A percentile compares a stretch with the other conserved stretches of the same genome.
These are phyloP conservation scores for Nibea albiflora DNA, from an alignment of 2,113 vertebrate genomes.

Conservation along the genomic window DNA sequence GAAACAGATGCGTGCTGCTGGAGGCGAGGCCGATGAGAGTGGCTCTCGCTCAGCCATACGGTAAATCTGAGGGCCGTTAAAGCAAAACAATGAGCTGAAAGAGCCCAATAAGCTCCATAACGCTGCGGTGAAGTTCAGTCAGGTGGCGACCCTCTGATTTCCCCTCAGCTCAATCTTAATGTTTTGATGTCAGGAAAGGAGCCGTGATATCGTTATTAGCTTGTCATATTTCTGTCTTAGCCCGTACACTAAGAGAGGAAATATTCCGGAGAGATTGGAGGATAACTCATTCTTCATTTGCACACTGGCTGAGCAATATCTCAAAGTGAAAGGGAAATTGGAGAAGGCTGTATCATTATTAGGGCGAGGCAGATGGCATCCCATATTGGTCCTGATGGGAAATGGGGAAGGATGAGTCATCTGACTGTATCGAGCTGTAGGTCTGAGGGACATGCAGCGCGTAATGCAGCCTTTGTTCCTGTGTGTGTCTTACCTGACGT, in stretches of 20 bases:
- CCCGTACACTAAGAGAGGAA: background rate
- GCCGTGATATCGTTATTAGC: conserved; percentile 34
- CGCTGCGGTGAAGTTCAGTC: background rate
- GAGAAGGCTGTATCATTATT: conserved; percentile 63
- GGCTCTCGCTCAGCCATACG: background rate
- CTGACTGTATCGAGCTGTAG: conserved; percentile 41
- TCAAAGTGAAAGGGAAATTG: conserved; percentile 54
- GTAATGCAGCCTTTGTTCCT: conserved; percentile 27
- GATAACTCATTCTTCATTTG: conserved; percentile 45
- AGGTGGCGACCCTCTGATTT: background rate
- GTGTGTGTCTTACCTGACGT: conserved; percentile 16
- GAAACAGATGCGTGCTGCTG: background rate
- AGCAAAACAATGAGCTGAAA: background rate
- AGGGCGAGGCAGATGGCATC: conserved; percentile 71
- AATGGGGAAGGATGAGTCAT: conserved; percentile 68
- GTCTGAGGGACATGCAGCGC: conserved; percentile 14
- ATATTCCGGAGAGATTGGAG: conserved; percentile 11
- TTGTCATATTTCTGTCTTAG: conserved; percentile 18
- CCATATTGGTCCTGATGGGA: conserved; percentile 71
- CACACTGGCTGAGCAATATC: conserved; percentile 42
- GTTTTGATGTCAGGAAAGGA: conserved; percentile 10
- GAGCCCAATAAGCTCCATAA: background rate
- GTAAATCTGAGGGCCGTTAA: background rate
- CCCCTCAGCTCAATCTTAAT: too few species aligned
- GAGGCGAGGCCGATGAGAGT: background rate